These are phyloP conservation scores for Dryomyza anilis DNA, from an alignment of 2,888 invertebrate species.

Conservation along the genomic window DNA sequence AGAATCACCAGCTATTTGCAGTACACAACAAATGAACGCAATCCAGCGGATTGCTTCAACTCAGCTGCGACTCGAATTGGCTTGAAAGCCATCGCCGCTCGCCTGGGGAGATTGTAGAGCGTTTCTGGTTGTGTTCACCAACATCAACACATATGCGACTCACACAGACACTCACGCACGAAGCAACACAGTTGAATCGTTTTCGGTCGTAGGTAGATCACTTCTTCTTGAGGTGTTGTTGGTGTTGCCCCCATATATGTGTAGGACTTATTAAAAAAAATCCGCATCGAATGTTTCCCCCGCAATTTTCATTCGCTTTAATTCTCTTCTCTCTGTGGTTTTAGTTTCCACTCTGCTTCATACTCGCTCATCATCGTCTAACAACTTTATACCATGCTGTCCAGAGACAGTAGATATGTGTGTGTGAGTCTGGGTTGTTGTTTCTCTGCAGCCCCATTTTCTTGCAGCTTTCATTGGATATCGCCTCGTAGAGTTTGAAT, in stretches of 20 bases:
- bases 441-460: too few species aligned
- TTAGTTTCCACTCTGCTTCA: conserved; percentile 6
- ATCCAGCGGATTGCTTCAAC: not conserved
- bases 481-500: too few species aligned
- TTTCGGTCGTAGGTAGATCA: conserved; percentile 42
- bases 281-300: conserved; percentile 13
- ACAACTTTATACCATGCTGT: not conserved
- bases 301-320: conserved; percentile 37
- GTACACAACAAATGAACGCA: conserved; percentile 17
- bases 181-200: not conserved
- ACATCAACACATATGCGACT: conserved; percentile 7
- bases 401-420: not conserved
- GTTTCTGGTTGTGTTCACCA: too few species aligned
- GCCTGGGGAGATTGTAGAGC: conserved; percentile 4
- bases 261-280: too few species aligned
- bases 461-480: too few species aligned
- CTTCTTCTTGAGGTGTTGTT: conserved; percentile 19
- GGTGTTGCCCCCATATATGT: too few species aligned
- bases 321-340: not conserved
- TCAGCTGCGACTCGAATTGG: conserved; percentile 8
- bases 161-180: conserved; percentile 3
- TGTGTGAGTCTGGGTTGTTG: not conserved
- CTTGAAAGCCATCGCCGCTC: conserved; percentile 8
- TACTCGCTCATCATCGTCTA: not conserved
- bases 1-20: conserved; percentile 19